These are phyloP conservation scores for Neoseiulus cucumeris DNA, from an alignment of 1,140 invertebrate species.

Conservation along the genomic window DNA sequence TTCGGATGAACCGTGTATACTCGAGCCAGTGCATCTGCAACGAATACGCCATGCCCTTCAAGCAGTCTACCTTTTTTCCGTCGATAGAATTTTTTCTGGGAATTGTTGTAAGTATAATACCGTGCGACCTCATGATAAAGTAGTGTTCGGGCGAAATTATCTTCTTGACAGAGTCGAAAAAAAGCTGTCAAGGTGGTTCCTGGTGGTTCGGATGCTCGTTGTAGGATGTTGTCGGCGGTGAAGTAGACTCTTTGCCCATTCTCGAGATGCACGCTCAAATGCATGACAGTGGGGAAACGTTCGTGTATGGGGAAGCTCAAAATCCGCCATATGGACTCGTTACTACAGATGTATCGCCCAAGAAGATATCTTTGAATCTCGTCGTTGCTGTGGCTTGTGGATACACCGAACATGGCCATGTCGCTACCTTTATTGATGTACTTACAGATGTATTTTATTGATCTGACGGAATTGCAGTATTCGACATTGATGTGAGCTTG, in stretches of 20 bases:
- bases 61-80: too few species aligned
- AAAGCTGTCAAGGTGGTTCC: too few species aligned
- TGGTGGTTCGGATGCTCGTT: too few species aligned
- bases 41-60: too few species aligned
- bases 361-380: too few species aligned
- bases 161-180: too few species aligned
- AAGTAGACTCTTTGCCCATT: slow-evolving; percentile 27
- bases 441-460: slow-evolving; percentile 22
- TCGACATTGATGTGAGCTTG: slow-evolving; percentile 21
- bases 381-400: neutral
- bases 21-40: too few species aligned
- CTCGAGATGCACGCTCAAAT: slow-evolving; percentile 31
- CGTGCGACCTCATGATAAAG: too few species aligned
- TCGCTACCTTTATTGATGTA: slow-evolving; percentile 22
- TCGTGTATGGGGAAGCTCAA: slow-evolving; percentile 25
- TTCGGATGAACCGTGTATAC: neutral
- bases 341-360: slow-evolving; percentile 21
- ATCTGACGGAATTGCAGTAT: slow-evolving; percentile 15
- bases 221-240: slow-evolving; percentile 16
- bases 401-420: slow-evolving; percentile 10
- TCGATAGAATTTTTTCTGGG: too few species aligned
- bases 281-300: slow-evolving; percentile 25
- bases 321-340: slow-evolving; percentile 23
- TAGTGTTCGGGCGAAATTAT: too few species aligned
- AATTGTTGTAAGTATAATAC: too few species aligned